A percentile compares a stretch with the other conserved stretches of the same genome.
These are phyloP conservation scores for Grammomys surdaster DNA, from an alignment of 2,113 vertebrate genomes.

Conservation along the genomic window DNA sequence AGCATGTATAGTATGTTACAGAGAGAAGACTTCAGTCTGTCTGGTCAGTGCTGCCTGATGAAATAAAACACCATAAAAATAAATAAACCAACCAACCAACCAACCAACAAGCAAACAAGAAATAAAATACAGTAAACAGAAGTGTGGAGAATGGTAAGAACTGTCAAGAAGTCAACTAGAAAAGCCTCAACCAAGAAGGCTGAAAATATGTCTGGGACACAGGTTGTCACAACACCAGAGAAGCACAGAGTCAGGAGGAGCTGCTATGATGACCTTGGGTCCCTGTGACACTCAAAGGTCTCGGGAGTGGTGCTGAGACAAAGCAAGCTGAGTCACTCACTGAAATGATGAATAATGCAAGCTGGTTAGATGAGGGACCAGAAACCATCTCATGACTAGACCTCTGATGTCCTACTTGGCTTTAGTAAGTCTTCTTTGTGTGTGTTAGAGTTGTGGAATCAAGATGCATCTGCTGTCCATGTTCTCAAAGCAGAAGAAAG, in stretches of 20 bases:
- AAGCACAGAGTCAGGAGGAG: background rate
- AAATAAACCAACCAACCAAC: background rate
- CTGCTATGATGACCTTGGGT: accelerated
- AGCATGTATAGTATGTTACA: background rate
- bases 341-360: background rate
- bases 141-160: background rate
- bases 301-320: background rate
- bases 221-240: background rate
- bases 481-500: background rate
- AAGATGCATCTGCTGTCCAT: background rate
- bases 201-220: background rate
- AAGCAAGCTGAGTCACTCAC: background rate
- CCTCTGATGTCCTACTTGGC: background rate
- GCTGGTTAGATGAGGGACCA: background rate
- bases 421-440: background rate
- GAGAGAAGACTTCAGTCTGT: background rate
- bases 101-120: background rate
- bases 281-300: background rate
- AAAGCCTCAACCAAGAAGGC: background rate
- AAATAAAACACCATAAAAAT: background rate
- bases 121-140: background rate
- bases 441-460: background rate
- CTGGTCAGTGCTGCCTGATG: background rate
- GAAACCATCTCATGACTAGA: background rate
- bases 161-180: background rate